Percentiles rank a stretch among this genome's conserved stretches.
These are phyloP conservation scores for Himantopus leucocephalus DNA, from an alignment of 2,113 vertebrate genomes.

Conservation along the genomic window DNA sequence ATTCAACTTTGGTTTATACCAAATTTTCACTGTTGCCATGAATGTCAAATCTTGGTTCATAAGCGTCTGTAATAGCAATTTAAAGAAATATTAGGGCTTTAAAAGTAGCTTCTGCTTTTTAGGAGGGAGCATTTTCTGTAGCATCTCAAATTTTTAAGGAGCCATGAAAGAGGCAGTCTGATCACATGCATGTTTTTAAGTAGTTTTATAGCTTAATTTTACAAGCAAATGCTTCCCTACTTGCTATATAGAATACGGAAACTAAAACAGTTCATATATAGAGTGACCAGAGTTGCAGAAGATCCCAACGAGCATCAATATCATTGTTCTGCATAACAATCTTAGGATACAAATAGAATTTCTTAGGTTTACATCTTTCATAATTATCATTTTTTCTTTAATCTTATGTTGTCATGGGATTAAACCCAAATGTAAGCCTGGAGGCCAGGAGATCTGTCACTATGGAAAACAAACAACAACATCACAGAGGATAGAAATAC, in stretches of 20 bases:
- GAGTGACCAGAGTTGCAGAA: not conserved
- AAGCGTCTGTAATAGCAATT: not conserved
- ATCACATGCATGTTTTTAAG: not conserved
- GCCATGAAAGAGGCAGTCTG: not conserved
- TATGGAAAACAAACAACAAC: not conserved
- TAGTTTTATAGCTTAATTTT: not conserved
- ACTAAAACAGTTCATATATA: not conserved
- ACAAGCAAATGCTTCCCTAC: not conserved
- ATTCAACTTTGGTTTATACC: not conserved
- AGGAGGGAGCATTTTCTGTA: not conserved
- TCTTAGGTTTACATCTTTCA: not conserved
- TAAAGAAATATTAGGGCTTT: not conserved
- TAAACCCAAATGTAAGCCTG: not conserved
- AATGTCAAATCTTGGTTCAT: rapidly evolving
- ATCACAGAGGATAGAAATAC: not conserved
- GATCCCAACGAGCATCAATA: not conserved
- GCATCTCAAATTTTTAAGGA: not conserved
- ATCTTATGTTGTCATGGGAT: not conserved
- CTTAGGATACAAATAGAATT: not conserved
- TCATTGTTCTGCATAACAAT: not conserved
- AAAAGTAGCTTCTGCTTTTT: not conserved
- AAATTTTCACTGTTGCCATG: not conserved
- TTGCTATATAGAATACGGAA: not conserved
- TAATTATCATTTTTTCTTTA: not conserved
- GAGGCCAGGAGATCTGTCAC: not conserved